Base-by-base conservation (phyloP, 2,797 vertebrate genomes). In the Scolopax bukidnonensis region DNA sequence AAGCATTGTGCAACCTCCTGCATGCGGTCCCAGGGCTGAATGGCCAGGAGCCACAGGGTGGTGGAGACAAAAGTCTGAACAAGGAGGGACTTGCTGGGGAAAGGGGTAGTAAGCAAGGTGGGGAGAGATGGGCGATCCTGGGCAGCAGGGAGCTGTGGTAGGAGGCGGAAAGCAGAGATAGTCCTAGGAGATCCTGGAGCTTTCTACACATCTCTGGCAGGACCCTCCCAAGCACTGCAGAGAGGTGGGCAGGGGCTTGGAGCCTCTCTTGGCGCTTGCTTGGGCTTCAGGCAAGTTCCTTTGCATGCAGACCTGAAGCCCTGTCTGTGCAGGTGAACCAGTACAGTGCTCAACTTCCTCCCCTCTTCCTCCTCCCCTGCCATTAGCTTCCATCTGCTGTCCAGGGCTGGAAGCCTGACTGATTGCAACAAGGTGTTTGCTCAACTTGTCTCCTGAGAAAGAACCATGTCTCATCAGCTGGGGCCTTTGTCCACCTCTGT, bases 1-100 rank as follows among this genome's bases (percentile, higher is more conserved):
- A 87, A 87, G 68, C 25, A 3, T 84, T 90, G 77, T 47, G 78
- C 81, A 93, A 91, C 51, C 88, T 85, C 32, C 64, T 61, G 88
- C 21, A 14, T 20, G 53, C 1, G 0, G 30, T 33, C 32, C 74
- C 33, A 3, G 53, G 0, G 2, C 45, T 15, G 7, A 86, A 23
- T 0, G 3, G 45, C 40, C 65, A n/a, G 59, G 16, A 56, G 71
- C 36, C 23, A 18, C 0, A 4, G 41, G 33, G 16, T 65, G 48
- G 23, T 25, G 1, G 9, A 48, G 33, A 24, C 2, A 1, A 53
- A 40, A 74, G 17, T 17, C 56, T 38, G 32, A 41, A 9, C 36
- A 19, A 68, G 25, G 48, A 80, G 53, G 17, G 27, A 12, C 47
- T 83, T 40, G 19, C 32, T 75, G 48, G 19, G 47, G 36, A 41